phyloP scores from a whole-genome alignment of 2,797 vertebrate genomes.

The Helarctos malayanus region DNA sequence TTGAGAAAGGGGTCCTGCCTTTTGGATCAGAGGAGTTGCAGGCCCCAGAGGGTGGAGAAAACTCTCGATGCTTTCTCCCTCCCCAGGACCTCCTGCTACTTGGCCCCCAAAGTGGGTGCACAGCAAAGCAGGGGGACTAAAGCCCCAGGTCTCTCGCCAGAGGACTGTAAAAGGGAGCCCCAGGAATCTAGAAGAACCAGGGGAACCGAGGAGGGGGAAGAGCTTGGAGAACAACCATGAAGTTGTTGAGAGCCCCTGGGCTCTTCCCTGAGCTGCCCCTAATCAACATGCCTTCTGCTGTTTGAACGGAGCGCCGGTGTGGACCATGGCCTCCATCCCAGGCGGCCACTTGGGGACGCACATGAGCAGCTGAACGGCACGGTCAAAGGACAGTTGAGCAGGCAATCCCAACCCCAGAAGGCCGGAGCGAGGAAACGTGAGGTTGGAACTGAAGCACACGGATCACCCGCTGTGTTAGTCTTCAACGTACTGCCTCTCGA shows the following conservation, averaged over 20 bases:
- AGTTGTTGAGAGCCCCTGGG: not conserved
- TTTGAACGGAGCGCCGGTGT: not conserved
- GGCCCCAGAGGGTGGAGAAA: not conserved
- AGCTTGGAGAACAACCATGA: not conserved
- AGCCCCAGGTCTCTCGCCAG: not conserved
- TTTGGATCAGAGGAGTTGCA: not conserved
- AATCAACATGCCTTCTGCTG: accelerated
- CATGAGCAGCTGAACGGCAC: not conserved
- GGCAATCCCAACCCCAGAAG: not conserved
- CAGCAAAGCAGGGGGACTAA: not conserved
- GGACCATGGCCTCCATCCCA: not conserved
- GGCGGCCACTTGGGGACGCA: not conserved
- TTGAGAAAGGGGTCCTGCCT: not conserved
- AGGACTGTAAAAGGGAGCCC: not conserved
- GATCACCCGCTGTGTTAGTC: not conserved
- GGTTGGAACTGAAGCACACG: not conserved
- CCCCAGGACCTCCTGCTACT: not conserved
- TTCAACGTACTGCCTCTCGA: too few relatives aligned
- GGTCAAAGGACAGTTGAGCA: accelerated
- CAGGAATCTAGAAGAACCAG: not conserved
- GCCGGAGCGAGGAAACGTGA: not conserved
- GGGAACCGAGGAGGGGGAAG: not conserved
- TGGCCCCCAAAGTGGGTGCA: not conserved
- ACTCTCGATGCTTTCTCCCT: not conserved
- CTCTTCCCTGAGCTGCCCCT: accelerated